These are phyloP conservation scores for Oriolus oriolus DNA, from an alignment of 2,113 vertebrate species.

Conservation along the genomic window DNA sequence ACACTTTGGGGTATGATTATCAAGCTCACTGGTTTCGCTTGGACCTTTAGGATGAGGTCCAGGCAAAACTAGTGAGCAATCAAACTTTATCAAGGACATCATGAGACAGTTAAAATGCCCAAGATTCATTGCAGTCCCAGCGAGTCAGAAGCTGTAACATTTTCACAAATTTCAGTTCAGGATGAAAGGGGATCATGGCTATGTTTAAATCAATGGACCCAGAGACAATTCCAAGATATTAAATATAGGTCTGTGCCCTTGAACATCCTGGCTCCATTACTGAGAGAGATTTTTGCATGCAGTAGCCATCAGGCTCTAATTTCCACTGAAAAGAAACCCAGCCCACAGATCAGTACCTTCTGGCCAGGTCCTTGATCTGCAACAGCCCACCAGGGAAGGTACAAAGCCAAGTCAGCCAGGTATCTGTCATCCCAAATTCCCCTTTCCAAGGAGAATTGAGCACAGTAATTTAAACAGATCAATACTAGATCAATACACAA, in stretches of 20 bases:
- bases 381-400: neutral
- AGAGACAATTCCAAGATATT: neutral
- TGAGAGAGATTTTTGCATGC: neutral
- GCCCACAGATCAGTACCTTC: neutral
- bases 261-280: neutral
- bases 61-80: neutral
- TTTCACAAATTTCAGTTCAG: neutral
- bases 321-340: neutral
- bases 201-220: neutral
- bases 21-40: neutral
- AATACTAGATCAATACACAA: neutral
- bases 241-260: neutral
- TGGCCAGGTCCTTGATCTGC: neutral
- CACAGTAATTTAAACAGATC: neutral
- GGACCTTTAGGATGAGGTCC: neutral
- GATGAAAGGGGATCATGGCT: neutral
- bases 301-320: neutral
- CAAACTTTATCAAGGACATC: conserved; percentile 11
- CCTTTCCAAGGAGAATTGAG: neutral
- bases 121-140: neutral
- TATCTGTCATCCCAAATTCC: neutral
- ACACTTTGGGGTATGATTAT: neutral
- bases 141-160: neutral
- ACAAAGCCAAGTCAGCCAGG: neutral
- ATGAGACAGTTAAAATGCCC: neutral